Base-by-base conservation (phyloP, 2,797 vertebrate genomes). In the Enteromius treurensis region DNA sequence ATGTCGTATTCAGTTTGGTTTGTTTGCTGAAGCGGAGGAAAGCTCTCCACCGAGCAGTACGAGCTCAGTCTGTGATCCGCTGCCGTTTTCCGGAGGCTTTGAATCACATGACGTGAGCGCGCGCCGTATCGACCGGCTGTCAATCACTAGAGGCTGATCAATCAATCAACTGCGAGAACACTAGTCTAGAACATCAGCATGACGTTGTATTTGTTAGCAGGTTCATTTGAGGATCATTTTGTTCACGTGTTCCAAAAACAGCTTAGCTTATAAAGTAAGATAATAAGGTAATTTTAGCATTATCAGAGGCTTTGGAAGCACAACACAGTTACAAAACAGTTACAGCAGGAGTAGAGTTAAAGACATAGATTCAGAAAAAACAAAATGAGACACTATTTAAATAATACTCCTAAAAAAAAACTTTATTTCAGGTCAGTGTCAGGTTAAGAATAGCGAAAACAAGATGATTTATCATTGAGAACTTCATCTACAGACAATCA, bases 71-170 rank as follows among this genome's bases (percentile, higher is more conserved):
- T 11, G 53, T 58, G 53, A 42, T 6, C 74, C n/a, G 88, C 88
- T 85, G 80, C 84, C 84, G 90, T 83, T 90, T 95, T 95, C 94
- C 95, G 95, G 94, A 95, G 94, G 94, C 93, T 95, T 95, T 93
- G 93, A 93, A 93, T 96, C 95, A 96, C 95, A 95, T 95, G 95
- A 96, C 64, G 58, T n/a, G n/a, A 58, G 53, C 21, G 34, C 69
- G 84, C 80, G 75, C 37, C 84, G 40, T 19, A 64, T 55, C 51
- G 69, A 58, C 15, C 68, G 19, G 37, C 58, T 78, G 76, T 78
- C 76, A 65, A 49, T 65, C 76, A 64, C 58, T 19, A 4, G 76
- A 65, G 10, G 58, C 37, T 65, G 42, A 76, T 40, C 51, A 42
- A 58, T 78, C 60, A 32, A 49, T 65, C 77, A 49, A 26, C 47